phyloP scores from a whole-genome alignment of 1,140 invertebrate species.

The Rhyzopertha dominica region DNA sequence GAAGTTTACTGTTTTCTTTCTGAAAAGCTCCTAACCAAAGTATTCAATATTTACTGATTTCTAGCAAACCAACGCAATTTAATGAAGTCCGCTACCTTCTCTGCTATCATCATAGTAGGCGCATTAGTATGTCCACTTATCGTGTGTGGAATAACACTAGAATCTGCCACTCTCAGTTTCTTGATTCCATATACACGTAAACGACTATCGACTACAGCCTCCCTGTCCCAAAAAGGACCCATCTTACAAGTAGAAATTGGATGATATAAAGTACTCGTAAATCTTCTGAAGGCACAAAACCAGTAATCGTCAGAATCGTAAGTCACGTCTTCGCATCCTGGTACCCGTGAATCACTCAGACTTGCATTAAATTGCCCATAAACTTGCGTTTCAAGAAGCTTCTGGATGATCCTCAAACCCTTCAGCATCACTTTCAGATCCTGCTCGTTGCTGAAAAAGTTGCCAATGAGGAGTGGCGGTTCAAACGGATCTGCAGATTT shows the following conservation, averaged over 20 bases:
- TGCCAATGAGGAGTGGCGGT: too few species aligned
- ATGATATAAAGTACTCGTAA: conserved; percentile 51
- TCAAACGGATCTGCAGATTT: too few species aligned
- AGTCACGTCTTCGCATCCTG: conserved; percentile 51
- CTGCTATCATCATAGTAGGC: conserved; percentile 50
- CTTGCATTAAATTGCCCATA: too few species aligned
- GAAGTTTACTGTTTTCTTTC: too few species aligned
- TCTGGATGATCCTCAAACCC: too few species aligned
- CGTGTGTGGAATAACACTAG: conserved; percentile 35
- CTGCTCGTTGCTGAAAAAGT: too few species aligned
- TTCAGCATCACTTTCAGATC: too few species aligned
- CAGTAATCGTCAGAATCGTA: conserved; percentile 50
- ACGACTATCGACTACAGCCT: conserved; percentile 46
- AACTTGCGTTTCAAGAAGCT: too few species aligned
- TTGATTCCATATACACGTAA: conserved; percentile 43
- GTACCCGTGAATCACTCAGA: too few species aligned
- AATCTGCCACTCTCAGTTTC: conserved; percentile 46
- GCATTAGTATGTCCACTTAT: conserved; percentile 48
- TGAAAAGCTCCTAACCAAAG: too few species aligned
- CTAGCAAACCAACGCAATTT: too few species aligned
- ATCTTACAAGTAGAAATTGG: conserved; percentile 56
- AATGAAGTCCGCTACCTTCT: conserved; percentile 50
- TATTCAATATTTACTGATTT: too few species aligned
- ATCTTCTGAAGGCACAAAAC: conserved; percentile 47
- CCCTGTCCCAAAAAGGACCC: conserved; percentile 45